A percentile compares a stretch with the other conserved stretches of the same genome.
Conservation (phyloP, 2,888 invertebrate genomes). For the Phytoseiulus persimilis region DNA sequence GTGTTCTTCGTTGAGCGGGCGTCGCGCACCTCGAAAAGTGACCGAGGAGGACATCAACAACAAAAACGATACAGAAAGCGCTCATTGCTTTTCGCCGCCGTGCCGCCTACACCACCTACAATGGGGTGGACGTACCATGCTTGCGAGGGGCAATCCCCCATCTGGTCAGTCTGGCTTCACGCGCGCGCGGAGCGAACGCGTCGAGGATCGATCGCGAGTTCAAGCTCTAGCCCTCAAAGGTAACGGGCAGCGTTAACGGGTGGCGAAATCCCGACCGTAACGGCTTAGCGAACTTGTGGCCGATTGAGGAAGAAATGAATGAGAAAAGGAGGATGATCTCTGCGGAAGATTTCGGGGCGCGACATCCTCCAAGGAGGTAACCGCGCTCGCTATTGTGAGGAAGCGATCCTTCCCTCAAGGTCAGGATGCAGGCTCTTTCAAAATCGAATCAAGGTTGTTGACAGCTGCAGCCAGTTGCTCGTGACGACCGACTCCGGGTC, state of each 20-base stretch:
- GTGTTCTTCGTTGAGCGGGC: neutral
- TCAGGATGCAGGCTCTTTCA: too few species aligned
- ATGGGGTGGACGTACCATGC: neutral
- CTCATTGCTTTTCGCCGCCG: neutral
- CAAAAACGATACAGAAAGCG: neutral
- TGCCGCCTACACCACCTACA: neutral
- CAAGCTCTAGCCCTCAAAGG: neutral
- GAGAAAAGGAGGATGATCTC: too few species aligned
- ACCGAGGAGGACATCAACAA: neutral
- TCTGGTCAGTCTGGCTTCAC: neutral
- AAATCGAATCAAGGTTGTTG: too few species aligned
- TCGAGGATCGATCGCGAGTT: neutral
- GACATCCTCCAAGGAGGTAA: too few species aligned
- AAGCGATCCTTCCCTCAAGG: too few species aligned
- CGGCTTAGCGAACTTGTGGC: too few species aligned
- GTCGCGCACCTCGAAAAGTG: neutral
- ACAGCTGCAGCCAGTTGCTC: too few species aligned
- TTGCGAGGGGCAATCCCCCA: neutral
- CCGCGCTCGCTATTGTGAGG: too few species aligned
- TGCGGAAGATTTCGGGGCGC: too few species aligned
- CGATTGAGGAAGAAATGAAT: too few species aligned
- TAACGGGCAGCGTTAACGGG: neutral
- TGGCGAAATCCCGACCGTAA: too few species aligned
- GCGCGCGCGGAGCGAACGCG: neutral
- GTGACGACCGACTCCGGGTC: too few species aligned